phyloP scores from a whole-genome alignment of 2,888 invertebrate genomes.

The Drosophila greeni region DNA sequence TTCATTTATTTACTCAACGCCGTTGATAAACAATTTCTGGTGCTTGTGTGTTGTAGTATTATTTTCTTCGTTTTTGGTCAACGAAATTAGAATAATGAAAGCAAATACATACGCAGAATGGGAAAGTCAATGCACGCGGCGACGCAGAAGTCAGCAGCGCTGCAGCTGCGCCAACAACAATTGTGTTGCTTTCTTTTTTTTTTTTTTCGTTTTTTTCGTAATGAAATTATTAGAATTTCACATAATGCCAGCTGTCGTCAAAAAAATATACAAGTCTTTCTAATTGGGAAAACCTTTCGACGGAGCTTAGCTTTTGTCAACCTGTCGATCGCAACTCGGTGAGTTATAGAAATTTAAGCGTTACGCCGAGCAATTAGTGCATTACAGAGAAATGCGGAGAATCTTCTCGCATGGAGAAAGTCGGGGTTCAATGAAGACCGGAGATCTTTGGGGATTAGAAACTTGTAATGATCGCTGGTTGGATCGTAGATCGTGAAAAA shows the following conservation, averaged over 20 bases:
- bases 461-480: slow-evolving; percentile 3
- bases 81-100: slow-evolving; percentile 57
- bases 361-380: slow-evolving; percentile 43
- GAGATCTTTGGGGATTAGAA: slow-evolving; percentile 7
- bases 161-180: slow-evolving; percentile 45
- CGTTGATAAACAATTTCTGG: slow-evolving; percentile 40
- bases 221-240: slow-evolving; percentile 67
- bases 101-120: slow-evolving; percentile 53
- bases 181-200: slow-evolving; percentile 58
- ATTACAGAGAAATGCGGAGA: slow-evolving; percentile 31
- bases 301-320: slow-evolving; percentile 30
- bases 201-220: slow-evolving; percentile 41
- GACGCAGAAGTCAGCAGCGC: slow-evolving; percentile 42
- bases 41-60: slow-evolving; percentile 23
- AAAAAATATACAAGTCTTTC: slow-evolving; percentile 37
- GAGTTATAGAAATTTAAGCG: slow-evolving; percentile 33
- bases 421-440: slow-evolving; percentile 8
- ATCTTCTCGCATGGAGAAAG: slow-evolving; percentile 38
- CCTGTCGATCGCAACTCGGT: slow-evolving; percentile 19
- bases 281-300: slow-evolving; percentile 30
- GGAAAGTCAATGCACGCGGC: slow-evolving; percentile 70
- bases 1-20: slow-evolving; percentile 30
- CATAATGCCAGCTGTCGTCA: slow-evolving; percentile 47
- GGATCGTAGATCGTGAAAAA: background rate
- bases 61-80: slow-evolving; percentile 41